phyloP scores from a whole-genome alignment of 1,140 invertebrate genomes.

The Aricia agestis region DNA sequence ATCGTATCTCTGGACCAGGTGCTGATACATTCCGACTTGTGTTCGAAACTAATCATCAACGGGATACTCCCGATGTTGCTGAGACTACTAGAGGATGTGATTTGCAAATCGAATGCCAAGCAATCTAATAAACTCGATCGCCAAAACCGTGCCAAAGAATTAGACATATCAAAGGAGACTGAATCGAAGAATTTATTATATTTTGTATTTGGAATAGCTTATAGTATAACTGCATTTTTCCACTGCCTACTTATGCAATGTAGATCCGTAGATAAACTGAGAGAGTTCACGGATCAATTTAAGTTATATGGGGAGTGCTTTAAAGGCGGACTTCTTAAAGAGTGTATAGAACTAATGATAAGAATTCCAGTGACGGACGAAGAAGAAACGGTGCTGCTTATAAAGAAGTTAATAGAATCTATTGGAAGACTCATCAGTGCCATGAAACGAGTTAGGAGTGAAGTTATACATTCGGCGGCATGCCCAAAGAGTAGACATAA shows the following conservation, averaged over 20 bases:
- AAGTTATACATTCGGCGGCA: constrained; percentile 75
- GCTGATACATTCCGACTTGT: constrained; percentile 76
- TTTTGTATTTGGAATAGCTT: constrained; percentile 79
- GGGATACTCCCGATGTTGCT: constrained; percentile 79
- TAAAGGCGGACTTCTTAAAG: constrained; percentile 77
- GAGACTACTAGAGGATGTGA: constrained; percentile 77
- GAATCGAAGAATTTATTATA: constrained; percentile 74
- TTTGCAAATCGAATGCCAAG: constrained; percentile 59
- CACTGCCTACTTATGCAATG: constrained; percentile 79
- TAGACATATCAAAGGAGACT: constrained; percentile 33
- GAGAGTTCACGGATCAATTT: constrained; percentile 79
- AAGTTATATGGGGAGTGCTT: constrained; percentile 78
- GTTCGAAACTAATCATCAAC: constrained; percentile 78
- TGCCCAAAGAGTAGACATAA: constrained; percentile 76
- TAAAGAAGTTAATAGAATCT: constrained; percentile 77
- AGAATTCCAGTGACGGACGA: constrained; percentile 67
- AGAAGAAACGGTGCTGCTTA: constrained; percentile 60
- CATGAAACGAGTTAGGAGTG: constrained; percentile 77
- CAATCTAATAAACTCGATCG: constrained; percentile 39
- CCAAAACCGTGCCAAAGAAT: constrained; percentile 37
- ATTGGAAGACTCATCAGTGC: constrained; percentile 77
- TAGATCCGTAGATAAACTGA: constrained; percentile 73
- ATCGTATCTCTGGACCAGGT: constrained; percentile 78
- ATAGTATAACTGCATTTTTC: constrained; percentile 78
- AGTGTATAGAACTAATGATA: constrained; percentile 77